phyloP scores from a whole-genome alignment of 1,140 invertebrate species.

The Stegodyphus mimosarum region DNA sequence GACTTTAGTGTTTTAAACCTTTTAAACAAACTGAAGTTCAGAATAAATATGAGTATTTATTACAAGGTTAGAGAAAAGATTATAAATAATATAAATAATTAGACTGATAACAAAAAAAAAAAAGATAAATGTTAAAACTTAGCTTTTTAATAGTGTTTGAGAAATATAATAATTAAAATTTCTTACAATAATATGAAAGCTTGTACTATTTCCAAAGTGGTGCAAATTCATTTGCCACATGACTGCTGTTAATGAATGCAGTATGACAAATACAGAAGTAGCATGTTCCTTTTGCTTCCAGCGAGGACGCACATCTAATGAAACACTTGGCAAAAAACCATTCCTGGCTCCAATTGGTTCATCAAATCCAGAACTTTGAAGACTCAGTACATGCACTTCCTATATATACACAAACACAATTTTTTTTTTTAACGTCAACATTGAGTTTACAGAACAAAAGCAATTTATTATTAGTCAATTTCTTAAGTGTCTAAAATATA shows the following conservation, averaged over 20 bases:
- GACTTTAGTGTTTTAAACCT: no score
- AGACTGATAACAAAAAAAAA: no score
- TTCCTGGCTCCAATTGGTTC: constrained; percentile 14
- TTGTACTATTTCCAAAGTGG: constrained; percentile 52
- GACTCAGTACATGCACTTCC: constrained; percentile 56
- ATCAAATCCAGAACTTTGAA: constrained; percentile 41
- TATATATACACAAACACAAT: not conserved
- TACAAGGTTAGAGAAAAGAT: no score
- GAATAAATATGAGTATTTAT: no score
- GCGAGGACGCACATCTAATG: constrained; percentile 28
- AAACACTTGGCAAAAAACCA: constrained; percentile 47
- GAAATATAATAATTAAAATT: no score
- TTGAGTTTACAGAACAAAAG: no score
- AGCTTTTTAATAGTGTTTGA: no score
- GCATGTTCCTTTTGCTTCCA: constrained; percentile 25
- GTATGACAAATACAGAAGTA: constrained; percentile 23
- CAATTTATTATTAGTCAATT: no score
- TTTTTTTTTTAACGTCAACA: not conserved
- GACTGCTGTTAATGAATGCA: constrained; percentile 42
- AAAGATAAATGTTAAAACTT: no score
- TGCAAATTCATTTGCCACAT: constrained; percentile 57
- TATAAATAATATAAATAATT: no score
- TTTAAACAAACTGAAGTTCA: no score
- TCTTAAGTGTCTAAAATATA: no score
- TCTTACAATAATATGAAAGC: constrained; percentile 54